Conservation (phyloP, 2,113 vertebrate genomes). For the Sceloporus tristichus region DNA sequence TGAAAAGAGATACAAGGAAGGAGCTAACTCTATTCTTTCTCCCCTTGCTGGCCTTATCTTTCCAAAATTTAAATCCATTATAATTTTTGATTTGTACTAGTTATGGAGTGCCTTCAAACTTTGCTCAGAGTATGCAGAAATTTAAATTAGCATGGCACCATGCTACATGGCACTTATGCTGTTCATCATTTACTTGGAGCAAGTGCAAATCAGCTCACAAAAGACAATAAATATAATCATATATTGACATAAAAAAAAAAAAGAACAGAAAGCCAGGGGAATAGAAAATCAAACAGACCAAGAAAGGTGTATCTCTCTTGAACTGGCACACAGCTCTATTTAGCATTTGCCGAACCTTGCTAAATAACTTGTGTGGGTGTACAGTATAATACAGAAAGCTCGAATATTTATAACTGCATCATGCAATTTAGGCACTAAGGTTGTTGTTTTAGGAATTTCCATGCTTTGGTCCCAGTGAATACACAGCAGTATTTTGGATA, state of each 20-base stretch:
- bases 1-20: background rate
- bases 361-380: background rate
- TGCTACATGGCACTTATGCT: background rate
- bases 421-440: conserved; percentile 28
- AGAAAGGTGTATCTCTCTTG: background rate
- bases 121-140: background rate
- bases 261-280: conserved; percentile 8
- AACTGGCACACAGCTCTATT: background rate
- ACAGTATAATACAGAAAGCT: conserved; percentile 15
- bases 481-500: background rate
- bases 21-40: too few relatives aligned
- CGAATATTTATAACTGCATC: background rate
- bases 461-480: background rate
- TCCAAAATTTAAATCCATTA: conserved; percentile 6
- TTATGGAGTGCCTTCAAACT: background rate
- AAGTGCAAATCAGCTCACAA: conserved; percentile 18
- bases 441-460: conserved; percentile 19
- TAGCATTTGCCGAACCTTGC: background rate
- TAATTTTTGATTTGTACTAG: conserved; percentile 7
- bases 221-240: background rate
- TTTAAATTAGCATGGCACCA: conserved; percentile 33
- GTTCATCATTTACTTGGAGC: conserved; percentile 2
- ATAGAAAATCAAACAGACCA: background rate
- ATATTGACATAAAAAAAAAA: accelerated
- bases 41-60: background rate